These are phyloP conservation scores for Melanotaenia duboulayi DNA, from an alignment of 2,113 vertebrate genomes.

Conservation along the genomic window DNA sequence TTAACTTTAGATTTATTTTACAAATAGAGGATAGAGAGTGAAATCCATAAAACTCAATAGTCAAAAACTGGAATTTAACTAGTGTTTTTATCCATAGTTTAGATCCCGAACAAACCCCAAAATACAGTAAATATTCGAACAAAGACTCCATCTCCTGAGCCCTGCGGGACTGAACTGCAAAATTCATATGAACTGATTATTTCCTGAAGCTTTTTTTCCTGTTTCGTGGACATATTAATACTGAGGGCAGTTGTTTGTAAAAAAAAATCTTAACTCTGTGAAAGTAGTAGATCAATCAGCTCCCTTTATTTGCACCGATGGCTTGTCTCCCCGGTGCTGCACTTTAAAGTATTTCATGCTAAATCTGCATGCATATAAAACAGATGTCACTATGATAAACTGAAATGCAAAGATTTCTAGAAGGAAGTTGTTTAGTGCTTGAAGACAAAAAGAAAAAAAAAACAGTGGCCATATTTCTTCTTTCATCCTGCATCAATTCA, in stretches of 20 bases:
- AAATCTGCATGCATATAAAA: conserved; percentile 11
- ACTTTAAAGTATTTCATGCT: conserved; percentile 6
- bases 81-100: neutral
- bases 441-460: neutral
- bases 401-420: neutral
- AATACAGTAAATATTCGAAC: neutral
- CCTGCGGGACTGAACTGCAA: neutral
- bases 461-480: conserved; percentile 8
- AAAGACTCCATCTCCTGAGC: neutral
- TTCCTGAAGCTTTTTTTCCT: conserved; percentile 6
- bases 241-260: conserved; percentile 7
- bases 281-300: conserved; percentile 2
- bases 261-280: conserved; percentile 32
- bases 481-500: conserved; percentile 1
- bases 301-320: neutral
- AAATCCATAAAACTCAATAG: neutral
- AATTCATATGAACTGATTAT: conserved; percentile 11
- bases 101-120: neutral
- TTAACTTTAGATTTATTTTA: neutral
- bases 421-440: neutral
- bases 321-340: neutral
- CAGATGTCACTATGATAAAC: conserved; percentile 12
- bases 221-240: neutral
- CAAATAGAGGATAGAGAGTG: conserved; percentile 1
- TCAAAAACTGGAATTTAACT: neutral